Conservation (phyloP, 2,113 vertebrate species). For the Furnarius figulus region DNA sequence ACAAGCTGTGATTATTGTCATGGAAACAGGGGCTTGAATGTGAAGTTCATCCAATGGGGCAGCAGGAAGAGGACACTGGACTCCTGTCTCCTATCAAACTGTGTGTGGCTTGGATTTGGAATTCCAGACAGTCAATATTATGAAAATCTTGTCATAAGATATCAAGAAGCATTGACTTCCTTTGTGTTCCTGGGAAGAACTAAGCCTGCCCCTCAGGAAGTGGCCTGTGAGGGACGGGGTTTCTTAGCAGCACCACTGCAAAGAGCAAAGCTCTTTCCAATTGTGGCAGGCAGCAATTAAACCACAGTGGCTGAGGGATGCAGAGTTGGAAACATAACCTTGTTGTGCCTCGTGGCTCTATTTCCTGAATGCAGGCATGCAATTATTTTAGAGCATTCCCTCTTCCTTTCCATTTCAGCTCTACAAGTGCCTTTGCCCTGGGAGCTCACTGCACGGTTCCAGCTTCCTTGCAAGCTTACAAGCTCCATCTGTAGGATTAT, state of each 20-base stretch:
- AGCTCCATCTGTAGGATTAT: slow-evolving; percentile 46
- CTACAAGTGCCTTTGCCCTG: background rate
- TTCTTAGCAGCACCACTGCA: background rate
- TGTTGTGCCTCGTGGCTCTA: background rate
- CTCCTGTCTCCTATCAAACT: background rate
- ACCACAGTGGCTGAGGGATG: background rate
- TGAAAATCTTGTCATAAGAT: background rate
- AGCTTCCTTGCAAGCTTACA: slow-evolving; percentile 19
- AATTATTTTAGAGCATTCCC: background rate
- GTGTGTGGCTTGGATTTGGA: background rate
- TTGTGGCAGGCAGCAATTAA: background rate
- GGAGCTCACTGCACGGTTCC: background rate
- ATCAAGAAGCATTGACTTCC: background rate
- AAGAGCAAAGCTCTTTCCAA: background rate
- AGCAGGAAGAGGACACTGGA: background rate
- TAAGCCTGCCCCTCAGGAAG: background rate
- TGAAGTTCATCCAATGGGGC: background rate
- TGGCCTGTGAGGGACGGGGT: background rate
- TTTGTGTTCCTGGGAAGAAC: background rate
- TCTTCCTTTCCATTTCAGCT: background rate
- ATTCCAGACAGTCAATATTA: background rate
- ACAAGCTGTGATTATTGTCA: background rate
- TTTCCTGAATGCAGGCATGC: background rate
- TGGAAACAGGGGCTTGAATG: background rate
- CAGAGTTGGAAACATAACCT: background rate